Conservation (phyloP, 2,888 invertebrate genomes). For the Cantharis rufa region DNA sequence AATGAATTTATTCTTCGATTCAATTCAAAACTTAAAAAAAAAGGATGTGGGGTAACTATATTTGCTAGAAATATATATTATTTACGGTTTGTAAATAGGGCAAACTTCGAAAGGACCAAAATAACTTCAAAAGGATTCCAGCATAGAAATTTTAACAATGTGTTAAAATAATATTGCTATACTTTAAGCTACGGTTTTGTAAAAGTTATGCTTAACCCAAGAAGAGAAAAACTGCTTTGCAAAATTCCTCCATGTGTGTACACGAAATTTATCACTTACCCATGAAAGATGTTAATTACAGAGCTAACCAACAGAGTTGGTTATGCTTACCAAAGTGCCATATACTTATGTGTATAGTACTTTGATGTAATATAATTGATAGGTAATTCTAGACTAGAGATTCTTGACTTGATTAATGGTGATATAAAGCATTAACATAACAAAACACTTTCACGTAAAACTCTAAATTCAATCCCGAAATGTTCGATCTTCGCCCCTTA, state of each 20-base stretch:
- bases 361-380: background rate
- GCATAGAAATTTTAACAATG: too few relatives aligned
- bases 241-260: background rate
- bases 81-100: too few relatives aligned
- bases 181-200: background rate
- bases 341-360: background rate
- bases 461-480: background rate
- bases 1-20: too few relatives aligned
- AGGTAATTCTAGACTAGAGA: background rate
- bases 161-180: background rate
- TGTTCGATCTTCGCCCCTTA: background rate
- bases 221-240: too few relatives aligned
- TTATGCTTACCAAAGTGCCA: too few relatives aligned
- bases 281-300: background rate
- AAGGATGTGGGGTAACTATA: too few relatives aligned
- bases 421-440: background rate
- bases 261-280: background rate
- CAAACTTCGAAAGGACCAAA: too few relatives aligned
- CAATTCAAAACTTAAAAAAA: too few relatives aligned
- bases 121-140: too few relatives aligned
- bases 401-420: background rate
- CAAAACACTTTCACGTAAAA: background rate
- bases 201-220: background rate
- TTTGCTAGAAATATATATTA: too few relatives aligned
- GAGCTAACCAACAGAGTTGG: background rate